Conservation (phyloP, 2,888 invertebrate species). For the Ischnus inquisitorius region DNA sequence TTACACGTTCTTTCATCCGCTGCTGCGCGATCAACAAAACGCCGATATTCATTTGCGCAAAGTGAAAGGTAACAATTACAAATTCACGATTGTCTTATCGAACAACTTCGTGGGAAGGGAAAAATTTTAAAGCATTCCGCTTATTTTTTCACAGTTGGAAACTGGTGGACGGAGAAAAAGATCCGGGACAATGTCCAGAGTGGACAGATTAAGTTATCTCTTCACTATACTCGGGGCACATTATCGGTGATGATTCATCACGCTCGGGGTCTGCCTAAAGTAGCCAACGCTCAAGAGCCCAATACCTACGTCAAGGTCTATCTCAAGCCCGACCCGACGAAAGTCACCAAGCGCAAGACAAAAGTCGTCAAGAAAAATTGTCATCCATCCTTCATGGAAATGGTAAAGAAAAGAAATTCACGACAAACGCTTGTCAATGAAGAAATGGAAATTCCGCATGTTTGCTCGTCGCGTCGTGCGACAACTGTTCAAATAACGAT, state of each 20-base stretch:
- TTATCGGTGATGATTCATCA: conserved; percentile 95
- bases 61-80: conserved; percentile 88
- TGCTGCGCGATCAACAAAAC: conserved; percentile 97
- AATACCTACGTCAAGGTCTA: conserved; percentile 97
- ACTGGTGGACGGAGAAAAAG: conserved; percentile 84
- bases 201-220: conserved; percentile 92
- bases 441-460: neutral
- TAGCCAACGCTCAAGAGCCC: conserved; percentile 93
- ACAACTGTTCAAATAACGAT: conserved; percentile 13
- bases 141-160: conserved; percentile 79
- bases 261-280: conserved; percentile 94
- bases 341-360: conserved; percentile 98
- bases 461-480: conserved; percentile 11
- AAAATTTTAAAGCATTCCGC: neutral
- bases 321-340: conserved; percentile 95
- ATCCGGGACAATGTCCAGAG: conserved; percentile 85
- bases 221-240: conserved; percentile 91
- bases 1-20: conserved; percentile 99
- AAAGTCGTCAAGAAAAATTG: conserved; percentile 96
- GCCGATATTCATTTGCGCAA: conserved; percentile 92
- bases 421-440: conserved; percentile 43
- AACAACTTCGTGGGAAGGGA: no score
- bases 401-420: conserved; percentile 87
- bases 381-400: conserved; percentile 99
- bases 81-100: neutral